Percentiles rank a stretch among this genome's conserved stretches.
Evolutionary conservation across 1,140 invertebrate genomes (phyloP).

Genomic region (Brachionus calyciflorus): DNA sequence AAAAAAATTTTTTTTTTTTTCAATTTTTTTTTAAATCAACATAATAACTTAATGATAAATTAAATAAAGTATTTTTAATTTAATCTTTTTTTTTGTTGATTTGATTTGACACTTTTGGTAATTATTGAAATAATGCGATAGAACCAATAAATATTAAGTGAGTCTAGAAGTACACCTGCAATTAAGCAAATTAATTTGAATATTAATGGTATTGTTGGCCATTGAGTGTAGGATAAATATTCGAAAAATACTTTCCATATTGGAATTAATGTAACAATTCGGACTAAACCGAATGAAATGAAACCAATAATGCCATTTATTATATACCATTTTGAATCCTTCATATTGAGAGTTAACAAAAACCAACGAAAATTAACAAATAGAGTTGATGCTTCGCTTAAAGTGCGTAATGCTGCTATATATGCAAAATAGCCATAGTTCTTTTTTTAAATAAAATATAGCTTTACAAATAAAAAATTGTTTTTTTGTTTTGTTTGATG

Average conservation of each 20-base stretch:
- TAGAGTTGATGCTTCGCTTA: constrained; percentile 5
- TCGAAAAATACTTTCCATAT: neutral
- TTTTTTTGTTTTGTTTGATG: no score
- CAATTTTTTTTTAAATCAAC: no score
- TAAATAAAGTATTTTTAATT: no score
- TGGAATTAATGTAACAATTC: neutral
- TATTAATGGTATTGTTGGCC: neutral
- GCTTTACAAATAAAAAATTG: no score
- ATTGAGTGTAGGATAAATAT: neutral
- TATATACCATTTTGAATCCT: neutral
- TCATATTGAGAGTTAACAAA: neutral
- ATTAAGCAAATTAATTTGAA: neutral
- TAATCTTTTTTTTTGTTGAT: no score
- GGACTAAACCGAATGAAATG: neutral
- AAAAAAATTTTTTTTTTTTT: no score
- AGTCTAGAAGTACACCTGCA: neutral
- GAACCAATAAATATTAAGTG: constrained; percentile 23
- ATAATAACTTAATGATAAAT: no score
- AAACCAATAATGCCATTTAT: constrained; percentile 1
- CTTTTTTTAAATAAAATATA: constrained; percentile 31
- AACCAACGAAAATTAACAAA: constrained; percentile 23
- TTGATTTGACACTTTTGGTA: no score
- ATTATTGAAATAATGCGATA: no score
- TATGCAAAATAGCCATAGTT: neutral
- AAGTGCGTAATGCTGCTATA: neutral